Conservation (phyloP, 2,113 vertebrate genomes). For the Pseudorectes ferrugineus region DNA sequence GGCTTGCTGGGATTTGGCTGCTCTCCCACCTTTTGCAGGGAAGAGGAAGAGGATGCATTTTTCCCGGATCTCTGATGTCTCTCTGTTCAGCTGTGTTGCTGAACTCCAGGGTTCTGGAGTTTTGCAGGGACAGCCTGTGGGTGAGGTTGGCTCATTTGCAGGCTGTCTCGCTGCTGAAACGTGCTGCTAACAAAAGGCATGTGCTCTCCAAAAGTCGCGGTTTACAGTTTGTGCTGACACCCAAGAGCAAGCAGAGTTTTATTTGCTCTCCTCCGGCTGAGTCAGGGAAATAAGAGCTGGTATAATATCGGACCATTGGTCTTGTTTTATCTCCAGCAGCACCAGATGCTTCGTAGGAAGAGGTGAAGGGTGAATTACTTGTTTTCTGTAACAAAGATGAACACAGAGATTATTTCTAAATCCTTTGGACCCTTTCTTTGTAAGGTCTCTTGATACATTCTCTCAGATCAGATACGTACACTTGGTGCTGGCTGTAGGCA, state of each 20-base stretch:
- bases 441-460: neutral
- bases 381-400: neutral
- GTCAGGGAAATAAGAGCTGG: neutral
- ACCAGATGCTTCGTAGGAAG: neutral
- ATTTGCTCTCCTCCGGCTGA: neutral
- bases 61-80: rapidly evolving
- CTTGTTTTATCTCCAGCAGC: neutral
- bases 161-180: neutral
- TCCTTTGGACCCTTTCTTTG: neutral
- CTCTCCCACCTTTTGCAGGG: rapidly evolving
- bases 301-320: neutral
- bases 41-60: rapidly evolving
- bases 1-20: neutral
- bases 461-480: neutral
- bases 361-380: neutral
- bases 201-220: neutral
- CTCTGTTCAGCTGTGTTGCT: neutral
- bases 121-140: neutral
- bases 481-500: neutral
- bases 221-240: neutral
- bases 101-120: rapidly evolving
- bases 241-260: neutral
- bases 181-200: neutral
- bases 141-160: neutral
- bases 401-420: neutral